Base-by-base conservation (phyloP, 1,140 invertebrate genomes). In the Lethocerus indicus region DNA sequence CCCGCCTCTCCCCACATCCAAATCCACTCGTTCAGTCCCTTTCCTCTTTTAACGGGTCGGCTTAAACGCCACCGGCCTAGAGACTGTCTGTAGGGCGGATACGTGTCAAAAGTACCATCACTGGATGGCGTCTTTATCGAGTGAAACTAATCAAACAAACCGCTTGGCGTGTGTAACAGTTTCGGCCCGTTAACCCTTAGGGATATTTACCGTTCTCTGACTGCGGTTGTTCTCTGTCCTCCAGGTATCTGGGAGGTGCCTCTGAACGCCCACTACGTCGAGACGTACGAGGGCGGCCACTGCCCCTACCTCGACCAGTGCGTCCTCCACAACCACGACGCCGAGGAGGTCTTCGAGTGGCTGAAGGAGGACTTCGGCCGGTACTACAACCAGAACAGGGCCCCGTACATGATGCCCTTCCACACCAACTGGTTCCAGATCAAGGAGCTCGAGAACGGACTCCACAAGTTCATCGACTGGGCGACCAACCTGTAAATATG, bases 361-460 rank as follows among this genome's bases (percentile, higher is more conserved):
- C 70, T 93, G 1, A 78, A 84, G 60, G 87, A 92, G 68, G 90
- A 94, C 62, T 94, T 93, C 63, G 75, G 76, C 26, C 41, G 67
- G 14, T 78, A 86, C 60, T 91, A 90, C 58, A 78, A 83, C 28
- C 81, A 87, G 59, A 90, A 91, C 62, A 72, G 83, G 53, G 88
- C 88, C 1, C 88, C 88, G 0, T 90, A 92, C 60, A 87, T 89
- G 82, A 87, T 92, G 81, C 79, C 87, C 4, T 87, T 92, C 74
- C 87, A 91, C 56, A 91, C 87, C 9, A 92, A 90, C 65, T 93
- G 87, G 88, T 92, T 93, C 71, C 86, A 89, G 59, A 86, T 87
- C 42, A 84, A 87, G 55, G 82, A 81, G 54, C 67, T 91, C 1
- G 85, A 90, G 61, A 67, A 75, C 50, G 88, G 87, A 23, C 68